Evolutionary conservation across 1,140 invertebrate genomes (phyloP), one percentile per base, ranked within the genome.

Genomic region (Drosophila ogumai): DNA sequence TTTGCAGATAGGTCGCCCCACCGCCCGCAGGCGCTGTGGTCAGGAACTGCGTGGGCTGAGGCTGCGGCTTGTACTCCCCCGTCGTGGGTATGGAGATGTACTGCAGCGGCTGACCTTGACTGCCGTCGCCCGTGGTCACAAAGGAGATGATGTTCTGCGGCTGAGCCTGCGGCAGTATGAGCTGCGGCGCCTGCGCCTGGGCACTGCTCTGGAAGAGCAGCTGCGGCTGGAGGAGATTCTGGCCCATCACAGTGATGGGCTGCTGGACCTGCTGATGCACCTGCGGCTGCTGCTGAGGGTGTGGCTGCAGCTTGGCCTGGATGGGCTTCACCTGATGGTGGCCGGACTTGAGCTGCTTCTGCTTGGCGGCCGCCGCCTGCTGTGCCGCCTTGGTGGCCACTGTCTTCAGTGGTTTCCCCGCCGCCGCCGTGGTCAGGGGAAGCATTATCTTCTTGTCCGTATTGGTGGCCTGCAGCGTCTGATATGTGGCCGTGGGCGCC

Each of bases 101-200:
- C 34, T 92, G 92, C 8, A 92, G 57, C 6, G 79, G 87, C 25
- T 88, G 85, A 6, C 75, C 76, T 44, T 91, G 87, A 6, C 75
- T 76, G 3, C 91, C 91, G 13, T 92, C 91, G 3, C 81, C 88
- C 2, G 90, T 82, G 4, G 90, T 84, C 5, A 92, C 91, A 65
- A 92, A 92, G 0, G 90, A 88, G 12, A 92, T 90, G 1, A 92
- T 88, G 60, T 92, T 92, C 50, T 92, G 91, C 0, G 90, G 61
- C 22, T 82, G 84, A 8, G 84, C 50, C 31, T 92, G 91, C 3
- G 91, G 81, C 19, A 92, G 59, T 10, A 92, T 64, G n/a, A 92
- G 38, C 17, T 87, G 77, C 3, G 79, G 79, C 5, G 87, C 52
- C 41, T 82, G 82, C 28, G 68, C 64, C 52, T 84, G 90, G 0